A percentile compares a stretch with the other conserved stretches of the same genome.
Evolutionary conservation across 2,113 vertebrate species (phyloP).

Genomic region (Heteronetta atricapilla): DNA sequence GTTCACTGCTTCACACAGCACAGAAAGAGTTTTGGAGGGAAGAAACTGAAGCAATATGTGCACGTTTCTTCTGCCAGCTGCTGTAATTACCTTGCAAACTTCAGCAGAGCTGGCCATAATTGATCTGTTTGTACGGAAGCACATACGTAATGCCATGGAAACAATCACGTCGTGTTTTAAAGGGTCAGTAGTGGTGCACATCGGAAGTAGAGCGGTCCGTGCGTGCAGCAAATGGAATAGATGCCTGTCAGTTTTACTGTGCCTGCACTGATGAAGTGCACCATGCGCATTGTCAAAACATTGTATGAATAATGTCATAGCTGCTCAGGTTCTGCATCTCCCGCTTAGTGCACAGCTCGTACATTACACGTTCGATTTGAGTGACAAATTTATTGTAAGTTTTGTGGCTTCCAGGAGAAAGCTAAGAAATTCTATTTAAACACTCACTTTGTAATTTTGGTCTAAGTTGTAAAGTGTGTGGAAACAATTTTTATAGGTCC

Average conservation of each 20-base stretch:
- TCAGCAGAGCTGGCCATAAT: not conserved
- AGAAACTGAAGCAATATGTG: not conserved
- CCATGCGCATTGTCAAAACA: not conserved
- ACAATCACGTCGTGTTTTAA: not conserved
- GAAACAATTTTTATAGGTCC: not conserved
- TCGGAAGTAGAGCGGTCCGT: not conserved
- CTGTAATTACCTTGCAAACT: not conserved
- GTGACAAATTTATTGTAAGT: not conserved
- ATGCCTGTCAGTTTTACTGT: not conserved
- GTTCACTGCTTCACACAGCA: not conserved
- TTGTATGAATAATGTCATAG: not conserved
- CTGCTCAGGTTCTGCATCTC: not conserved
- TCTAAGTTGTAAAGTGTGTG: not conserved
- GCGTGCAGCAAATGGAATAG: not conserved
- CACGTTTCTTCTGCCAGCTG: conserved; percentile 27
- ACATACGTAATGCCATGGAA: not conserved
- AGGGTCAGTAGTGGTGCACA: not conserved
- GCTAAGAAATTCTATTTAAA: not conserved
- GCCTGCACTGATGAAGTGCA: not conserved
- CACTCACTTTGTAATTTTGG: not conserved
- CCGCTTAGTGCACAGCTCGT: not conserved
- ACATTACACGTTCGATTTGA: not conserved
- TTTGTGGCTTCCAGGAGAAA: not conserved
- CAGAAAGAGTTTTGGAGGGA: not conserved
- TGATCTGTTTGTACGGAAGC: not conserved